Evolutionary conservation across 2,113 vertebrate genomes (phyloP).

Genomic region (Numida meleagris): DNA sequence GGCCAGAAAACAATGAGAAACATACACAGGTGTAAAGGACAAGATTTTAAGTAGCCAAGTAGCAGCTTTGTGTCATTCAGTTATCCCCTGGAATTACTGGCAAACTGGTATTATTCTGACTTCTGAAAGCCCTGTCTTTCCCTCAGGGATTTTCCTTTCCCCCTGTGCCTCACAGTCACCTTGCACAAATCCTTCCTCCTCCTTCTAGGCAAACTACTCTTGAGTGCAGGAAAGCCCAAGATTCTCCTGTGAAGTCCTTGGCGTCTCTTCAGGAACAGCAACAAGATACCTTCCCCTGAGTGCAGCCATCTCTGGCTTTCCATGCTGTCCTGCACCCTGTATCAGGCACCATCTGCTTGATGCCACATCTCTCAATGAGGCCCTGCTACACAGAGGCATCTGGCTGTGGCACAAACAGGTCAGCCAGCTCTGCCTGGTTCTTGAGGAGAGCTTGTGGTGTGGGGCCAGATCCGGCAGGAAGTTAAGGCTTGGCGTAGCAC

Average conservation of each 20-base stretch:
- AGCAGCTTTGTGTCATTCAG: not conserved
- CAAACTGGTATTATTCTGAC: not conserved
- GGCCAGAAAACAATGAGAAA: not conserved
- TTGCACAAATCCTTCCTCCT: not conserved
- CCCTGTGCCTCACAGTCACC: not conserved
- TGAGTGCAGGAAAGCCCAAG: not conserved
- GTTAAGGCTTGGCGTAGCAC: not conserved
- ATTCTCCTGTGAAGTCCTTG: not conserved
- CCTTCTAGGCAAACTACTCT: not conserved
- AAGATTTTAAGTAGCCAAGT: not conserved
- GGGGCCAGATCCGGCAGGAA: not conserved
- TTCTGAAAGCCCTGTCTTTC: not conserved
- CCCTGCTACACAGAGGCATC: not conserved
- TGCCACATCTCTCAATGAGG: rapidly evolving
- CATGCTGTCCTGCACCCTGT: not conserved
- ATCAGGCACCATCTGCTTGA: not conserved
- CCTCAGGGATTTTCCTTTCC: not conserved
- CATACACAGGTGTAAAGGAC: not conserved
- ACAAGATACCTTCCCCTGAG: rapidly evolving
- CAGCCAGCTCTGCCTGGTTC: rapidly evolving
- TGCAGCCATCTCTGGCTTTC: not conserved
- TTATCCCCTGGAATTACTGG: not conserved
- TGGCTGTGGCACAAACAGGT: not conserved
- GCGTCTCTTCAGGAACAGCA: not conserved
- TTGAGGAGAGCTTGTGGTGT: rapidly evolving